Percentiles rank a stretch among this genome's conserved stretches.
Evolutionary conservation across 2,797 vertebrate species (phyloP).

Genomic region (Syncerus caffer): DNA sequence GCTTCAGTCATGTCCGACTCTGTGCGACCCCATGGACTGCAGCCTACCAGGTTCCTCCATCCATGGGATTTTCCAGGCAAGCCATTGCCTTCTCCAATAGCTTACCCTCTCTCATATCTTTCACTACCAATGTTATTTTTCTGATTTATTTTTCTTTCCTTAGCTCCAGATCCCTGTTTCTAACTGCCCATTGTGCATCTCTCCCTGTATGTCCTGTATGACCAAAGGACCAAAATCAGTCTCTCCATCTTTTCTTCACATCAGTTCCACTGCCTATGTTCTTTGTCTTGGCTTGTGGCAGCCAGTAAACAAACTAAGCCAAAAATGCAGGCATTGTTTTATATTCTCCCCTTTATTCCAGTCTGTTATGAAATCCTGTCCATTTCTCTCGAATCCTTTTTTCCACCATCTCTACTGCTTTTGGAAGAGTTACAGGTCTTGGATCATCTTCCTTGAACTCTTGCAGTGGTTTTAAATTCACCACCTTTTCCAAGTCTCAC

Average conservation of each 20-base stretch:
- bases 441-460: neutral
- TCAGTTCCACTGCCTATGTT: neutral
- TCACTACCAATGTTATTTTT: neutral
- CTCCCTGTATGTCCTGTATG: no score
- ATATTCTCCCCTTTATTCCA: neutral
- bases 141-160: neutral
- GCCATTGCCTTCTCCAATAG: neutral
- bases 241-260: neutral
- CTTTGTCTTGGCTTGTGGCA: neutral
- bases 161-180: neutral
- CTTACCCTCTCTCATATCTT: neutral
- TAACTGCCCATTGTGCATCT: neutral
- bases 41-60: no score
- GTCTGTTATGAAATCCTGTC: neutral
- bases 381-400: neutral
- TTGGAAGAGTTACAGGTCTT: neutral
- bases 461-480: neutral
- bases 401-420: neutral
- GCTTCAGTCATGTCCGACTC: no score
- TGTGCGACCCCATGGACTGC: no score
- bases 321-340: neutral
- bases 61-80: no score
- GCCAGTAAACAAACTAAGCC: neutral
- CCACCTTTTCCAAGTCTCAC: neutral
- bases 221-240: neutral